Conservation (phyloP, 2,113 vertebrate species). For the Ochotona curzoniae region DNA sequence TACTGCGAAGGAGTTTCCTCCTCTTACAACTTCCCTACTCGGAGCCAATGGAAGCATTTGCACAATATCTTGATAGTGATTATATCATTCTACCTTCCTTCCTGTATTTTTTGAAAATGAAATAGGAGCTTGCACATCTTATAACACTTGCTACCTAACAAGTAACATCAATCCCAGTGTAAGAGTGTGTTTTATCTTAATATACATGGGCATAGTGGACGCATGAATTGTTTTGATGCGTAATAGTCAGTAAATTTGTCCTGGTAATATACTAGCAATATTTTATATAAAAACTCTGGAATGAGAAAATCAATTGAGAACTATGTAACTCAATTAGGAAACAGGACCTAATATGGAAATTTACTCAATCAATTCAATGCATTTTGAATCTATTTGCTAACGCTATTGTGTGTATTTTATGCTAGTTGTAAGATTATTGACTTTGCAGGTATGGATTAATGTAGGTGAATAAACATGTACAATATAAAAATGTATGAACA, state of each 20-base stretch:
- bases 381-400: not conserved
- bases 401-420: not conserved
- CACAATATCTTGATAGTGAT: not conserved
- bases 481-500: not conserved
- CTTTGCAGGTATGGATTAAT: not conserved
- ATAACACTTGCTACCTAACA: constrained; percentile 1
- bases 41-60: not conserved
- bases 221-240: not conserved
- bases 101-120: not conserved
- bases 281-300: not conserved
- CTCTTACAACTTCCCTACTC: not conserved
- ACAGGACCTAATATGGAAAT: not conserved
- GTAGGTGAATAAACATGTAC: not conserved
- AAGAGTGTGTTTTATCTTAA: not conserved
- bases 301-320: not conserved
- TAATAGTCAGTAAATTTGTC: constrained; percentile 9
- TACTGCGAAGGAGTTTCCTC: not conserved
- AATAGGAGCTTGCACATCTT: not conserved
- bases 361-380: not conserved
- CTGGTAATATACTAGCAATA: constrained; percentile 21
- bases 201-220: not conserved
- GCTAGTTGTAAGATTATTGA: not conserved
- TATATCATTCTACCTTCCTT: not conserved
- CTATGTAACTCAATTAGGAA: not conserved
- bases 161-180: constrained; percentile 43